Evolutionary conservation across 2,113 vertebrate genomes (phyloP), one percentile per base, ranked within the genome.

Genomic region (Halichoeres trimaculatus): DNA sequence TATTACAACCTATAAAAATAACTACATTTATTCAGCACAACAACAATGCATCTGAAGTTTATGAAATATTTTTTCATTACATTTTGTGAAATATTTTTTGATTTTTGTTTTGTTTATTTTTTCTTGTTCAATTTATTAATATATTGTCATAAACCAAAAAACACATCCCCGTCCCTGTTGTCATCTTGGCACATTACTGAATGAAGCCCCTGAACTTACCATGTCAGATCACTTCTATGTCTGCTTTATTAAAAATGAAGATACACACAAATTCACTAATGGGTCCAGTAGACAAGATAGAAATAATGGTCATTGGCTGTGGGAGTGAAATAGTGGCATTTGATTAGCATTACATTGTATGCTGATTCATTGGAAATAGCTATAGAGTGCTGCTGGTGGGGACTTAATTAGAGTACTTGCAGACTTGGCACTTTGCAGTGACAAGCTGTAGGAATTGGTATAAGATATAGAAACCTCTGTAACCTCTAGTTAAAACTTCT

Each of bases 381-480:
- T 74, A 54, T 70, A 76, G 78, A 78, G 74, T 80, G 81, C 78
- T 48, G 52, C 68, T 48, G 60, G 58, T 48, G 56, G 65, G 71
- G 78, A 76, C 84, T 93, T 94, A 92, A 93, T 93, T 94, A 91
- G 87, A 81, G 85, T 74, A 78, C 87, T 85, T 86, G 90, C 88
- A 87, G 86, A 90, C 85, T 87, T 90, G 75, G 84, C 86, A 93
- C 83, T 86, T 89, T 88, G 78, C 87, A 78, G 64, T 91, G 92
- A 93, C 89, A 92, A 90, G 90, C 85, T 61, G 86, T 70, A 80
- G 86, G 90, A 88, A 78, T 64, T 75, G 87, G 81, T 90, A 81
- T 85, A 87, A 88, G 89, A 87, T 89, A 86, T 76, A 84, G 70
- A 81, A 88, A 90, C 90, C 89, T 89, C 80, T 81, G 66, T 89